phyloP scores from a whole-genome alignment of 1,140 invertebrate species.

The Drosophila guanche region DNA sequence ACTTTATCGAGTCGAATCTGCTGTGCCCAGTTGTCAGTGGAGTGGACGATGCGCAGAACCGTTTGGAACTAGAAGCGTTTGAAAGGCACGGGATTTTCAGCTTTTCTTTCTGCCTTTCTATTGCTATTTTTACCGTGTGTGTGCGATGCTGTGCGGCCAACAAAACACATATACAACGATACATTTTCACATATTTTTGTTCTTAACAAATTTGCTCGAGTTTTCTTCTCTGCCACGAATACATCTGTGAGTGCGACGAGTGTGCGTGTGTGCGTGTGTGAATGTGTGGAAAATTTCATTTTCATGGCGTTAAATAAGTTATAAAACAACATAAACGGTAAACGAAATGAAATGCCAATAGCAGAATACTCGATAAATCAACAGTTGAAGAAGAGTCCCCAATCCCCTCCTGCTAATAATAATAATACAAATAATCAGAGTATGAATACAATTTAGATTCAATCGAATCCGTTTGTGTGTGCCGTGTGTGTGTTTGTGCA shows the following conservation, averaged over 20 bases:
- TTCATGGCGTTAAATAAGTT: constrained; percentile 67
- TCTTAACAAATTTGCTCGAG: constrained; percentile 62
- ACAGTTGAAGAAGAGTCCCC: too few relatives aligned
- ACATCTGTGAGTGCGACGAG: constrained; percentile 15
- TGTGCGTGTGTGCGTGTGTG: constrained; percentile 23
- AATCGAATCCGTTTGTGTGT: too few relatives aligned
- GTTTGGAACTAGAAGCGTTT: constrained; percentile 63
- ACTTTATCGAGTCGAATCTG: too few relatives aligned
- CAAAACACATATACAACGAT: constrained; percentile 23
- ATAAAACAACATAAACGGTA: constrained; percentile 66
- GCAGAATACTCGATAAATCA: too few relatives aligned
- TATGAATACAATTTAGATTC: too few relatives aligned
- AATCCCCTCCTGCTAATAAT: too few relatives aligned
- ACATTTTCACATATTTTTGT: constrained; percentile 50
- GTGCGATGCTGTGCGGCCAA: constrained; percentile 30
- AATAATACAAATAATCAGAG: too few relatives aligned
- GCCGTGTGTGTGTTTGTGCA: not conserved
- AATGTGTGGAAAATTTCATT: constrained; percentile 69
- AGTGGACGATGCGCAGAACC: constrained; percentile 22
- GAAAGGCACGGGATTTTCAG: constrained; percentile 69
- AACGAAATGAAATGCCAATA: constrained; percentile 10
- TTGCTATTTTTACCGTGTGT: constrained; percentile 73
- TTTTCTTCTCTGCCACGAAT: constrained; percentile 31
- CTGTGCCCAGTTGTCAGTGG: constrained; percentile 45
- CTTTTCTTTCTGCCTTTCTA: constrained; percentile 38